Evolutionary conservation across 2,888 invertebrate species (phyloP), one percentile per base, ranked within the genome.

Genomic region (Lomographa bimaculata): DNA sequence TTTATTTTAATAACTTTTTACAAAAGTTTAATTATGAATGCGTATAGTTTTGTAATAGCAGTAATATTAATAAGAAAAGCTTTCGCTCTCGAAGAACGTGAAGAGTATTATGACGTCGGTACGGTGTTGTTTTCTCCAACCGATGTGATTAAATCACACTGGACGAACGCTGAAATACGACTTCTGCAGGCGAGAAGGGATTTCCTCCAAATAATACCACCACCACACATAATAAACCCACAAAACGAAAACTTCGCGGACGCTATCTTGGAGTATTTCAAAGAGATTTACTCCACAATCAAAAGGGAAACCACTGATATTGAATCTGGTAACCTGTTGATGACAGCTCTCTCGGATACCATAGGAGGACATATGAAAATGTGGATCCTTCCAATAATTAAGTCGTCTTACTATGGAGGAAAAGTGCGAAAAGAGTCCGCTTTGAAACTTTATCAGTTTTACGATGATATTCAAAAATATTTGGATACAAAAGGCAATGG

Each of bases 331-430:
- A 58, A 46, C 3, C 61, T 80, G 0, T 54, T 87, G 63, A 74
- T 72, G 2, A 55, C 59, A 37, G 86, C 91, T 1, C 66, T 90
- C 0, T 89, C 89, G 3, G 91, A 90, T 51, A 76, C 74, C 23
- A 54, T 90, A 53, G 93, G 93, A 19, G 93, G 93, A 6, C 93
- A 92, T 58, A 69, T 94, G 10, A 90, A 91, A 57, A 79, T 86
- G 25, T 90, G 91, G 65, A 79, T 92, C 5, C 59, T 93, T 5
- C 93, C 94, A 0, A 67, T 91, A 0, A 89, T 91, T 0, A 92
- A 91, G 57, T 82, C 89, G 26, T 87, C 91, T 0, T 94, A 89
- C 70, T 94, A 94, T 50, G 90, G 91, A 2, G 94, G 93, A 0
- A 83, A 86, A 5, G 75, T 93, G 0, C 82, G 90, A 20, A 91